Evolutionary conservation across 2,888 invertebrate species (phyloP), one percentile per base, ranked within the genome.

Genomic region (Apamea monoglypha): DNA sequence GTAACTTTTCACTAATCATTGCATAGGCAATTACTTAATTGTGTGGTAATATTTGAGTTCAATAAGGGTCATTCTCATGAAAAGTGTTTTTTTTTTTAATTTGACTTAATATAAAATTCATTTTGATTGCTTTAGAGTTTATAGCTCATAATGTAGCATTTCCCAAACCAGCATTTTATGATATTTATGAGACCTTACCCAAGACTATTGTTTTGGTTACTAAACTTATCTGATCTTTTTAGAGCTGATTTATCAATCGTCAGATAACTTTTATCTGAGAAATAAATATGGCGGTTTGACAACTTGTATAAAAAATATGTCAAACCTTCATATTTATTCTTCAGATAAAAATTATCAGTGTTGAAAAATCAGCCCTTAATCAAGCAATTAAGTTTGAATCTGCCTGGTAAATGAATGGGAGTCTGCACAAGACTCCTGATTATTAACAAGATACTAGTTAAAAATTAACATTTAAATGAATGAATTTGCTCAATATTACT

Each of bases 1-100:
- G 50, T 79, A 79, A 83, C 18, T 69, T 64, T 78, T 71, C 78
- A 83, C 66, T 83, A 74, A 78, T 83, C 61, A 56, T 47, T 64
- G 44, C 21, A 18, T 29, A 76, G 16, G 6, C n/a, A 73, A 61
- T 36, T 78, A 61, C 18, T 66, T 63, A 50, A 75, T 76, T 59
- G 61, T 61, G 40, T 82, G 14, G 50, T 68, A 72, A 73, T 70
- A 78, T 66, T 73, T 70, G 50, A 77, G 14, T 68, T 47, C 40
- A 63, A 56, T 44, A 32, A 64, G 50, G 78, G 73, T 83, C 78
- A 79, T 83, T 79, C 67, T 79, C 79, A 83, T 64, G 61, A 47
- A 32, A 59, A 67, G 47, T 40, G 40, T 47, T 21, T 63, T 61
- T 18, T 18, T 71, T 74, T 47, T 36, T 40, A 40, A 56, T 67